phyloP scores from a whole-genome alignment of 2,797 vertebrate genomes.

The Rhodeus uyekii region DNA sequence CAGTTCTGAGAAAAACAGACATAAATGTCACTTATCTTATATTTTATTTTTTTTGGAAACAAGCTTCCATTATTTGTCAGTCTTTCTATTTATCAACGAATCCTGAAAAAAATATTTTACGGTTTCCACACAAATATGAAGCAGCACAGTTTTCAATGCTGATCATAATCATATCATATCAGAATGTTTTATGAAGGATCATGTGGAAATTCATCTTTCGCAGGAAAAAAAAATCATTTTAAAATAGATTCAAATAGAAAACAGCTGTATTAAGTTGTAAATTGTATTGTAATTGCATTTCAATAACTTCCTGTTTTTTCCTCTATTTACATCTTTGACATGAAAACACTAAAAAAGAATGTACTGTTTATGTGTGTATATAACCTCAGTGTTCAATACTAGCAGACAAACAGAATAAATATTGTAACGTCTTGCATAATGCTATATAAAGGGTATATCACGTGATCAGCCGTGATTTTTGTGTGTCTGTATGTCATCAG shows the following conservation, averaged over 20 bases:
- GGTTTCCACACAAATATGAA: neutral
- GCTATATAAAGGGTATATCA: neutral
- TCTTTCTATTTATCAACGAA: neutral
- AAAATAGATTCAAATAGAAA: neutral
- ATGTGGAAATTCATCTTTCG: neutral
- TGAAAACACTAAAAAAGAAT: too few species aligned
- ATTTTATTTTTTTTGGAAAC: too few species aligned
- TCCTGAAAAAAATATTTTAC: neutral
- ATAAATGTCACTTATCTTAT: too few species aligned
- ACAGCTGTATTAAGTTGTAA: neutral
- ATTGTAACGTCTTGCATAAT: neutral
- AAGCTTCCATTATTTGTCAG: neutral
- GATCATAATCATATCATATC: neutral
- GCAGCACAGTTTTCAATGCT: neutral
- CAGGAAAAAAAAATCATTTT: neutral
- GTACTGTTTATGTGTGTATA: too few species aligned
- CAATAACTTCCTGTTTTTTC: too few species aligned
- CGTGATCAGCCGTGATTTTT: neutral
- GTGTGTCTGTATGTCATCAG: neutral
- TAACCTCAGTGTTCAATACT: too few species aligned
- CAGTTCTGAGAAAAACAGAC: neutral
- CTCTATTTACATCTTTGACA: too few species aligned
- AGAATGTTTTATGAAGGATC: neutral
- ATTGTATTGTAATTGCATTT: too few species aligned
- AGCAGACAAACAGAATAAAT: too few species aligned